A percentile compares a stretch with the other conserved stretches of the same genome.
Conservation (phyloP, 2,888 invertebrate genomes). For the Atrina japonica region DNA sequence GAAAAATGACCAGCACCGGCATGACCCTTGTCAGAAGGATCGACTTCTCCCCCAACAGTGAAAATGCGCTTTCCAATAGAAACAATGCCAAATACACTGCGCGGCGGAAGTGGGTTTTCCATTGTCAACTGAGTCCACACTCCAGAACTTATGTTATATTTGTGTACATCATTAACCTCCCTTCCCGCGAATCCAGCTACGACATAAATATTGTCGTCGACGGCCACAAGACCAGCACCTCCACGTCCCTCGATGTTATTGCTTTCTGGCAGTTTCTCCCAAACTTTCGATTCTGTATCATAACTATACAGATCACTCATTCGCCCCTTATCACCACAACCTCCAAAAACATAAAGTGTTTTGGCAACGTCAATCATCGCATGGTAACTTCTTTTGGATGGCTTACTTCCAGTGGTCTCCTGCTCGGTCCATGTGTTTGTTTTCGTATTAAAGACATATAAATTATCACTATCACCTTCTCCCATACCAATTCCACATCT, state of each 20-base stretch:
- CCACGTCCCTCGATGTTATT: conserved; percentile 46
- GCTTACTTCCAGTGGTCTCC: conserved; percentile 21
- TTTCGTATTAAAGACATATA: conserved; percentile 46
- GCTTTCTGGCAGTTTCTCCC: conserved; percentile 45
- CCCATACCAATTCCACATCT: conserved; percentile 46
- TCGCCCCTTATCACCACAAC: conserved; percentile 42
- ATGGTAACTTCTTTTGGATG: conserved; percentile 52
- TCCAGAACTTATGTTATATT: conserved; percentile 38
- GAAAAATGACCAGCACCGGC: conserved; percentile 50
- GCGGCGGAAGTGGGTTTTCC: conserved; percentile 40
- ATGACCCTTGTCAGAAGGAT: conserved; percentile 47
- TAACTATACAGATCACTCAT: conserved; percentile 49
- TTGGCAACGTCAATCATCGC: conserved; percentile 40
- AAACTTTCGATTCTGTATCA: conserved; percentile 39
- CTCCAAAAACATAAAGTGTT: conserved; percentile 53
- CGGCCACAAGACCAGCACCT: conserved; percentile 42
- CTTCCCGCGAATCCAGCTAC: conserved; percentile 50
- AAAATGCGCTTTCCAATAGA: conserved; percentile 36
- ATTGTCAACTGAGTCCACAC: conserved; percentile 42
- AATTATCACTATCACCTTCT: conserved; percentile 40
- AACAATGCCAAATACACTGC: conserved; percentile 53
- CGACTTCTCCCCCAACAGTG: conserved; percentile 50
- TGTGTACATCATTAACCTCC: conserved; percentile 49
- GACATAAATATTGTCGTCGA: conserved; percentile 43
- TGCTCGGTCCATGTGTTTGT: conserved; percentile 41